Percentiles rank a stretch among this genome's conserved stretches.
Conservation (phyloP, 2,888 invertebrate genomes). For the Ochropacha duplaris region DNA sequence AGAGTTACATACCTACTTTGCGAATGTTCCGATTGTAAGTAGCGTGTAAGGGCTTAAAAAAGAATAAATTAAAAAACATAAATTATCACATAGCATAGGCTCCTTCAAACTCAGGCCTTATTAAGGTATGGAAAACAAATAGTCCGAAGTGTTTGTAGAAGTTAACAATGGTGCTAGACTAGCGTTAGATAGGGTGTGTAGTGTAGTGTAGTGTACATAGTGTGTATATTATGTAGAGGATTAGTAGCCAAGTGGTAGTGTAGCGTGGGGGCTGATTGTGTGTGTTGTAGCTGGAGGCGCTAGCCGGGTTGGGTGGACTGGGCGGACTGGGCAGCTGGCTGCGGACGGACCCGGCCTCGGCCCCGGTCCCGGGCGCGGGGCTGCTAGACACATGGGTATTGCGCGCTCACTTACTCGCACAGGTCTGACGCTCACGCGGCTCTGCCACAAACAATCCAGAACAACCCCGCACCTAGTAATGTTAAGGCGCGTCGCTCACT, state of each 20-base stretch:
- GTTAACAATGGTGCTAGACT: not conserved
- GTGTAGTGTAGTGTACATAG: not conserved
- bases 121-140: not conserved
- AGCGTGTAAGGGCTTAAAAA: not conserved
- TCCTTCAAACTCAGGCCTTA: not conserved
- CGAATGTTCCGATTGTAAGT: no score
- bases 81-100: not conserved
- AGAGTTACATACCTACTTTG: no score
- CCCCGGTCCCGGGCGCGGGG: slow-evolving; percentile 73
- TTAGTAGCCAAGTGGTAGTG: slow-evolving; percentile 39
- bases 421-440: slow-evolving; percentile 80
- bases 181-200: not conserved
- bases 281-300: slow-evolving; percentile 82
- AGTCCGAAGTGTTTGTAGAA: not conserved
- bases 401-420: slow-evolving; percentile 83
- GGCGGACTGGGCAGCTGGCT: slow-evolving; percentile 79
- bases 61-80: not conserved
- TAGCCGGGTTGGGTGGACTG: no score
- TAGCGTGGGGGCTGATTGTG: slow-evolving; percentile 41
- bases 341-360: slow-evolving; percentile 77
- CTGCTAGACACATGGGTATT: slow-evolving; percentile 83
- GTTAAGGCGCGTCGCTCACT: no score
- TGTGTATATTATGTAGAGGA: slow-evolving; percentile 20
- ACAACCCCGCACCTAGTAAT: no score
- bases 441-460: slow-evolving; percentile 50